These are phyloP conservation scores for Andinoacara biseriatus DNA, from an alignment of 2,113 vertebrate species.

Conservation along the genomic window DNA sequence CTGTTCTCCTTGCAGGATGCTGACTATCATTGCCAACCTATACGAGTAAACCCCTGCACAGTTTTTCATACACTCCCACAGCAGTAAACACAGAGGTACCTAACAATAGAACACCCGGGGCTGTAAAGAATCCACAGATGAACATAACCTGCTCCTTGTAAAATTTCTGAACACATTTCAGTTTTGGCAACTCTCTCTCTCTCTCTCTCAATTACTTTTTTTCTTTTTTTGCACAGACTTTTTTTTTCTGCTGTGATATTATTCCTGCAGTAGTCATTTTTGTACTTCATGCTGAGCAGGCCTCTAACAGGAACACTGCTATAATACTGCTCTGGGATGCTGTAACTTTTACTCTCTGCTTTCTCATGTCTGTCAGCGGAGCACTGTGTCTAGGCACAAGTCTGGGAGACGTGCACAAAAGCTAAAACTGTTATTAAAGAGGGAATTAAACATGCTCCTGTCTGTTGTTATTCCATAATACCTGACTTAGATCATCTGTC, in stretches of 20 bases:
- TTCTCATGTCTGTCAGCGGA: constrained; percentile 23
- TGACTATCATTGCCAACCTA: constrained; percentile 41
- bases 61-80: background rate
- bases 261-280: constrained; percentile 26
- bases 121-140: constrained; percentile 34
- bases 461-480: constrained; percentile 20
- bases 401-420: constrained; percentile 37
- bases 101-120: constrained; percentile 19
- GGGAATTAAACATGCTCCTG: constrained; percentile 48
- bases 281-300: constrained; percentile 29
- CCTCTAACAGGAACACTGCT: constrained; percentile 11
- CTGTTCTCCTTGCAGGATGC: constrained; percentile 36
- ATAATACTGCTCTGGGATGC: constrained; percentile 24
- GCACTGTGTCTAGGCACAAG: constrained; percentile 16
- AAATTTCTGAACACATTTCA: constrained; percentile 5
- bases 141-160: constrained; percentile 27
- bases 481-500: constrained; percentile 30
- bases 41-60: constrained; percentile 38
- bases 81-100: constrained; percentile 19
- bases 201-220: constrained; percentile 18
- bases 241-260: constrained; percentile 19
- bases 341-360: constrained; percentile 16
- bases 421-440: constrained; percentile 51
- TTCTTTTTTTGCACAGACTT: constrained; percentile 14
- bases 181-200: constrained; percentile 10